phyloP scores from a whole-genome alignment of 2,888 invertebrate species.

The Heterodera filipjevi region DNA sequence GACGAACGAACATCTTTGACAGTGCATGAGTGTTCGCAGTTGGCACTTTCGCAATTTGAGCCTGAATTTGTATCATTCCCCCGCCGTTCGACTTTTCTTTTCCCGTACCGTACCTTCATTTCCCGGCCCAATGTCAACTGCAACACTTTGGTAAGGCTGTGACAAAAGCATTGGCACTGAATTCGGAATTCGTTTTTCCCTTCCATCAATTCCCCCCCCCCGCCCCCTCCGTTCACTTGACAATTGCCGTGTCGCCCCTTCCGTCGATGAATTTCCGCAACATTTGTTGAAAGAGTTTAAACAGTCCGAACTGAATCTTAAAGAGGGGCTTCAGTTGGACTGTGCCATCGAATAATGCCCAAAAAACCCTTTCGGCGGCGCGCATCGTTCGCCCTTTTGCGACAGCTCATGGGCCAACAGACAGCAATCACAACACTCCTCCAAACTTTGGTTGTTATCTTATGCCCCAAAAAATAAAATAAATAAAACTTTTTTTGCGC shows the following conservation, averaged over 20 bases:
- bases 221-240: neutral
- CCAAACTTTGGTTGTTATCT: conserved; percentile 20
- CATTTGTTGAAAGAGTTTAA: conserved; percentile 61
- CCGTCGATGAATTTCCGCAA: conserved; percentile 41
- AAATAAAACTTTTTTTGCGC: conserved; percentile 50
- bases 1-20: conserved; percentile 40
- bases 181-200: too few species aligned
- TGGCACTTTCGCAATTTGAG: conserved; percentile 44
- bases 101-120: neutral
- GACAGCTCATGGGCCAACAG: conserved; percentile 61
- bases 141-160: conserved; percentile 18
- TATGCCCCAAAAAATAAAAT: neutral
- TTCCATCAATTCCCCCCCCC: neutral
- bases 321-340: neutral
- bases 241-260: neutral
- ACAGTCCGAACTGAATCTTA: conserved; percentile 53
- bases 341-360: neutral
- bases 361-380: conserved; percentile 52
- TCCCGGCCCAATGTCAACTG: conserved; percentile 8
- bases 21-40: conserved; percentile 63
- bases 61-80: neutral
- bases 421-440: conserved; percentile 65
- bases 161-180: neutral
- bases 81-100: neutral
- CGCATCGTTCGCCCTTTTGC: conserved; percentile 53